A percentile compares a stretch with the other conserved stretches of the same genome.
Conservation (phyloP, 23 tunicate genomes). For the Trididemnum clinides region DNA sequence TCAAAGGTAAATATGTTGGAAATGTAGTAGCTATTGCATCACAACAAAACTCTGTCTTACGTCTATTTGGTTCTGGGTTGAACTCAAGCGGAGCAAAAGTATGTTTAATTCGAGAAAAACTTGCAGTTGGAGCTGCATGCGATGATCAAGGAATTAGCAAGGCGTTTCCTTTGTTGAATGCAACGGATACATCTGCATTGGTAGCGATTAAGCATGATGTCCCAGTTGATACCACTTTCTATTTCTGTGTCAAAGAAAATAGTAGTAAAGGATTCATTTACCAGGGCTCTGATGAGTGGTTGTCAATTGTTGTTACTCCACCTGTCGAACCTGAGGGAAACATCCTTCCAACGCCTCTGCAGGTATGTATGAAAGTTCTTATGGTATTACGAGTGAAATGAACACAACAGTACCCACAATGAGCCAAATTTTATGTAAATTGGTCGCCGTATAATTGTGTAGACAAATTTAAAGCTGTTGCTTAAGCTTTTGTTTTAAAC, state of each 20-base stretch:
- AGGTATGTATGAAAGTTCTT: constrained; percentile 32
- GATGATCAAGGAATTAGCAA: constrained; percentile 54
- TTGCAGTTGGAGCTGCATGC: constrained; percentile 27
- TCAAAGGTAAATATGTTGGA: not conserved
- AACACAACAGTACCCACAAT: too few species aligned
- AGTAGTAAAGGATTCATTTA: constrained; percentile 31
- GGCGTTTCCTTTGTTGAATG: constrained; percentile 24
- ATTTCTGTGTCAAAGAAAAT: constrained; percentile 52
- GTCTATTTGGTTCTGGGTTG: constrained; percentile 55
- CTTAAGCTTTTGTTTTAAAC: too few species aligned
- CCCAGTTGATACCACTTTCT: constrained; percentile 12
- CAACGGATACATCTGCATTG: not conserved
- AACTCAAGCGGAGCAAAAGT: constrained; percentile 13
- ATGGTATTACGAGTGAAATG: not conserved
- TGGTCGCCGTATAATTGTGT: too few species aligned
- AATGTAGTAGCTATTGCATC: not conserved
- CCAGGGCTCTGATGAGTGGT: constrained; percentile 57
- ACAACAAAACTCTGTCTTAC: not conserved
- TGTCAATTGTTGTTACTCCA: constrained; percentile 42
- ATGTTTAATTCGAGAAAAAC: constrained; percentile 21
- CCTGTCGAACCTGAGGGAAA: not conserved
- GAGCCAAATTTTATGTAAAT: too few species aligned
- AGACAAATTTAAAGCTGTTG: too few species aligned
- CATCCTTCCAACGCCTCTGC: constrained; percentile 69
- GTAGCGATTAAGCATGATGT: constrained; percentile 20